A percentile compares a stretch with the other conserved stretches of the same genome.
Conservation (phyloP, 2,113 vertebrate species). For the Diphyllodes magnificus region DNA sequence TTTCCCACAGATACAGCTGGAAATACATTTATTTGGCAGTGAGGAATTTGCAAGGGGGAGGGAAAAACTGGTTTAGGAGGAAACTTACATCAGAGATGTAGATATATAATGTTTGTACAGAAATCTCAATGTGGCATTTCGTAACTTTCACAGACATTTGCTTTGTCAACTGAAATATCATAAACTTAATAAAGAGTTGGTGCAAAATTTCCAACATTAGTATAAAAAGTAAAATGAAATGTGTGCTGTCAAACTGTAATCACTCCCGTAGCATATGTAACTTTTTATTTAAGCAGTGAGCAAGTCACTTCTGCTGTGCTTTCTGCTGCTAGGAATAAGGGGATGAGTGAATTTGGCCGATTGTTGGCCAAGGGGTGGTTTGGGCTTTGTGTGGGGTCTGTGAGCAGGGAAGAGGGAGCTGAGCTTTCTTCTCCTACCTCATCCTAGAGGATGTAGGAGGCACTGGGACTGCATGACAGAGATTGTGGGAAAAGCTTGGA, state of each 20-base stretch:
- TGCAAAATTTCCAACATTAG: not conserved
- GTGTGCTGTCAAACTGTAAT: not conserved
- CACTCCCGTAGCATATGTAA: not conserved
- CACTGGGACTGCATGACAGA: not conserved
- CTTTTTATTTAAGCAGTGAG: not conserved
- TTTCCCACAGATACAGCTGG: slow-evolving; percentile 71
- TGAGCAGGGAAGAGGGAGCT: not conserved
- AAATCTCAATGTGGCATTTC: not conserved
- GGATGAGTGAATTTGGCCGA: not conserved
- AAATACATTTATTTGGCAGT: slow-evolving; percentile 68
- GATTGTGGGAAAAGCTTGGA: not conserved
- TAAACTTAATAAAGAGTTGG: not conserved
- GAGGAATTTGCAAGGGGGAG: not conserved
- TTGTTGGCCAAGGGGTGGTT: not conserved
- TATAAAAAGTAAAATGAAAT: not conserved
- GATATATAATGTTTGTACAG: not conserved
- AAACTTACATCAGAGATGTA: not conserved
- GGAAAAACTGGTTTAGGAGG: not conserved
- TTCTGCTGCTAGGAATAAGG: not conserved
- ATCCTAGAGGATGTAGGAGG: not conserved
- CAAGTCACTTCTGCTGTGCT: not conserved
- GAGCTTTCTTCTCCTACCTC: not conserved
- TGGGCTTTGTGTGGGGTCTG: not conserved
- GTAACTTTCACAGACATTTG: not conserved
- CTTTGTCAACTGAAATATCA: not conserved